Conservation (phyloP, 2,113 vertebrate species). For the Leucopsar rothschildi region DNA sequence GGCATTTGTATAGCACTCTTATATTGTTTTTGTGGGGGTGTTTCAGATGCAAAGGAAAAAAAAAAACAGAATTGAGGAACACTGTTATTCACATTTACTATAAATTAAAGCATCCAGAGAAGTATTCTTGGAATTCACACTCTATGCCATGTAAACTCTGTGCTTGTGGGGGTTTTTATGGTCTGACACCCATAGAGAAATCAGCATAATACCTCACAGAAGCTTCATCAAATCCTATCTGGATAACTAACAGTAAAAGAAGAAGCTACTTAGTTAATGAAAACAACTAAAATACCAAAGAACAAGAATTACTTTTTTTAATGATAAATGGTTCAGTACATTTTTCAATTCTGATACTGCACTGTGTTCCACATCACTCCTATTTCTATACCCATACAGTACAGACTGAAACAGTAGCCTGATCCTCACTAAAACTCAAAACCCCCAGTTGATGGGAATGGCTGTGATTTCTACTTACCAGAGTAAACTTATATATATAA, state of each 20-base stretch:
- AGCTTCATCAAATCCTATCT: not conserved
- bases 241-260: not conserved
- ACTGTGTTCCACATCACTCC: not conserved
- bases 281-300: not conserved
- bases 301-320: not conserved
- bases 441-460: not conserved
- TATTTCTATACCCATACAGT: not conserved
- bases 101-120: not conserved
- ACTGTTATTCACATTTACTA: conserved; percentile 21
- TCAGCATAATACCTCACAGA: not conserved
- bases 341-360: not conserved
- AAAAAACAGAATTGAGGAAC: conserved; percentile 56
- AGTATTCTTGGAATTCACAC: not conserved
- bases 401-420: not conserved
- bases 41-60: conserved; percentile 23
- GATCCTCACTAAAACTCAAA: not conserved
- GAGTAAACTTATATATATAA: not conserved
- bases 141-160: not conserved
- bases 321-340: not conserved
- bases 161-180: not conserved
- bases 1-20: conserved; percentile 75
- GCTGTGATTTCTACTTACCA: not conserved
- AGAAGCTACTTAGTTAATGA: not conserved
- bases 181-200: not conserved
- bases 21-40: conserved; percentile 51